These are phyloP conservation scores for Drosophila kambysellisi DNA, from an alignment of 2,888 invertebrate species.

Conservation along the genomic window DNA sequence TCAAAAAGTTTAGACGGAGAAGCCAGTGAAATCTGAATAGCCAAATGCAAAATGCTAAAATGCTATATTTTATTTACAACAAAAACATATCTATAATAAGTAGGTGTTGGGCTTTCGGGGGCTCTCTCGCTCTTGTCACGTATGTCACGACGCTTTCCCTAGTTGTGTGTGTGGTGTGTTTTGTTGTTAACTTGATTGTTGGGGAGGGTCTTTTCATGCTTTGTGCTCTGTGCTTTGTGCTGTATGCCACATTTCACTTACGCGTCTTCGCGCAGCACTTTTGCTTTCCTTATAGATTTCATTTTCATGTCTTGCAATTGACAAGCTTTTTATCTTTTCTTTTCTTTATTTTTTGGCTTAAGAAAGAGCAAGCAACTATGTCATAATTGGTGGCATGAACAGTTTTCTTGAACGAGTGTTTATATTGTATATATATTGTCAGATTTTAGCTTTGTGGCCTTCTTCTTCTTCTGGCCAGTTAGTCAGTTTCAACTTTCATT, in stretches of 20 bases:
- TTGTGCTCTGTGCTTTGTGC: conserved; percentile 1
- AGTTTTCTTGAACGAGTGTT: background rate
- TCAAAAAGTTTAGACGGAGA: background rate
- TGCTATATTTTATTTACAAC: background rate
- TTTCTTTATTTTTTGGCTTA: background rate
- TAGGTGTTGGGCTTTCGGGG: background rate
- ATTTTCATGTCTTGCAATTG: background rate
- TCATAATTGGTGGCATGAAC: background rate
- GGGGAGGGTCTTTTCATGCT: background rate
- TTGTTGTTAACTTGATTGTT: conserved; percentile 6
- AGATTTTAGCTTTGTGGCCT: background rate
- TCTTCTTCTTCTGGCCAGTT: background rate
- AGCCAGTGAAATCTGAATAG: conserved; percentile 1
- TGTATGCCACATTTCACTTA: conserved; percentile 7
- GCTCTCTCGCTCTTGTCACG: background rate
- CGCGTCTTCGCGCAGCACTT: conserved; percentile 4
- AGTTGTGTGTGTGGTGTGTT: background rate
- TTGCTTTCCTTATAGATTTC: conserved; percentile 13
- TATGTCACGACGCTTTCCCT: conserved; percentile 11
- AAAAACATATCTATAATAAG: background rate
- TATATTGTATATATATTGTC: background rate
- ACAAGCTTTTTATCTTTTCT: background rate
- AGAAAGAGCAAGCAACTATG: conserved; percentile 1
- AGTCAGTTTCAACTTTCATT: background rate
- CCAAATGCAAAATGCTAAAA: background rate